These are phyloP conservation scores for Maniola hyperantus DNA, from an alignment of 2,888 invertebrate species.

Conservation along the genomic window DNA sequence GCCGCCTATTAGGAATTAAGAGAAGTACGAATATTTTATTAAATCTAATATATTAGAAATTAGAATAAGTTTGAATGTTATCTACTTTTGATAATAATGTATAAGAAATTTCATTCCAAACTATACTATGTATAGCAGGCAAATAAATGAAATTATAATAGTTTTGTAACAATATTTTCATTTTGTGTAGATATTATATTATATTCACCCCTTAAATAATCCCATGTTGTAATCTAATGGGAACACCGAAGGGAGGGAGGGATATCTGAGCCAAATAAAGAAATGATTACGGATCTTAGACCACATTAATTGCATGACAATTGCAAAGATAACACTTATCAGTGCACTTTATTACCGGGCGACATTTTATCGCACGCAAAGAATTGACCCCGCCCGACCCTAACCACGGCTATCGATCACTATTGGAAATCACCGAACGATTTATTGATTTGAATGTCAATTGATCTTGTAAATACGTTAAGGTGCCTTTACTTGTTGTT, in stretches of 20 bases:
- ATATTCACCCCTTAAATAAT: too few relatives aligned
- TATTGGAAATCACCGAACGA: not conserved
- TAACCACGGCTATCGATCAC: not conserved
- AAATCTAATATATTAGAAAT: not conserved
- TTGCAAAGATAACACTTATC: conserved; percentile 9
- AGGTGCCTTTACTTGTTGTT: not conserved
- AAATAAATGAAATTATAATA: not conserved
- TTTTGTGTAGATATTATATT: not conserved
- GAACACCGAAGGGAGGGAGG: too few relatives aligned
- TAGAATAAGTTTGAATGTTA: not conserved
- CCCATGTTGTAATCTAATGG: too few relatives aligned
- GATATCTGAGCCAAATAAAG: too few relatives aligned
- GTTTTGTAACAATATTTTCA: not conserved
- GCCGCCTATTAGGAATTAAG: not conserved
- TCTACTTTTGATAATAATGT: not conserved
- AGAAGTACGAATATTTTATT: conserved; percentile 8
- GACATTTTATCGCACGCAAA: not conserved
- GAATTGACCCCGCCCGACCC: not conserved
- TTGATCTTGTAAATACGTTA: not conserved
- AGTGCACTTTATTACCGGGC: not conserved
- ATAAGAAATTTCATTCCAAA: not conserved
- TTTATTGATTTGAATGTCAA: conserved; percentile 10
- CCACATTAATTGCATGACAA: conserved; percentile 1
- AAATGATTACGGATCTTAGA: too few relatives aligned
- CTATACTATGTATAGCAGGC: conserved; percentile 2